These are phyloP conservation scores for Leiothrix lutea DNA, from an alignment of 2,113 vertebrate species.

Conservation along the genomic window DNA sequence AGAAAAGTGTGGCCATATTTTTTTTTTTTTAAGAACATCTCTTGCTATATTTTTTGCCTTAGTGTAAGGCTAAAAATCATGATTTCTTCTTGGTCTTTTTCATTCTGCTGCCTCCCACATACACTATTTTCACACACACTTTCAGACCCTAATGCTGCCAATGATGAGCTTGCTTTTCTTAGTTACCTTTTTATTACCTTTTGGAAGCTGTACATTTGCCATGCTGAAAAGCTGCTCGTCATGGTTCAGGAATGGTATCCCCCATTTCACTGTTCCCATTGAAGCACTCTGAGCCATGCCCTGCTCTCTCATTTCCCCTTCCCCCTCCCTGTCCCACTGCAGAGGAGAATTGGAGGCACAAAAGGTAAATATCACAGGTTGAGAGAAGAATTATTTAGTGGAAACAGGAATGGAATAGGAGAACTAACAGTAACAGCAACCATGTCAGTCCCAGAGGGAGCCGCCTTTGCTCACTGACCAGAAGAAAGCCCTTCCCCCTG, in stretches of 20 bases:
- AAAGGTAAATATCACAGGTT: background rate
- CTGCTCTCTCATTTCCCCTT: background rate
- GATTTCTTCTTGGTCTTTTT: background rate
- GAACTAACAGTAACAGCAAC: background rate
- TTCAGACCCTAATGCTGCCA: background rate
- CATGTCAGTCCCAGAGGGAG: background rate
- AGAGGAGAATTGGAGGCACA: background rate
- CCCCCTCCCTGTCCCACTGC: background rate
- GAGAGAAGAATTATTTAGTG: background rate
- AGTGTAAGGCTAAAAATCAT: background rate
- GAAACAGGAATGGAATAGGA: background rate
- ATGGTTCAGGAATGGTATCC: background rate
- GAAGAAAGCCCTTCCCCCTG: background rate
- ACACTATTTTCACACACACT: background rate
- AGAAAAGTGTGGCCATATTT: background rate
- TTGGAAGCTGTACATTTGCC: background rate
- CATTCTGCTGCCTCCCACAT: background rate
- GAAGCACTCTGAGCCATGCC: background rate
- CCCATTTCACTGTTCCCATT: background rate
- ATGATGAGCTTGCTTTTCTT: background rate
- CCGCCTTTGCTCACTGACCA: fast-evolving
- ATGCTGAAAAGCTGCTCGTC: background rate
- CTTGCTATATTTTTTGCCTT: background rate
- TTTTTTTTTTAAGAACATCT: background rate
- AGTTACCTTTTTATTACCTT: background rate